Conservation (phyloP, 2,888 invertebrate species). For the Prosopocoilus inquinatus region DNA sequence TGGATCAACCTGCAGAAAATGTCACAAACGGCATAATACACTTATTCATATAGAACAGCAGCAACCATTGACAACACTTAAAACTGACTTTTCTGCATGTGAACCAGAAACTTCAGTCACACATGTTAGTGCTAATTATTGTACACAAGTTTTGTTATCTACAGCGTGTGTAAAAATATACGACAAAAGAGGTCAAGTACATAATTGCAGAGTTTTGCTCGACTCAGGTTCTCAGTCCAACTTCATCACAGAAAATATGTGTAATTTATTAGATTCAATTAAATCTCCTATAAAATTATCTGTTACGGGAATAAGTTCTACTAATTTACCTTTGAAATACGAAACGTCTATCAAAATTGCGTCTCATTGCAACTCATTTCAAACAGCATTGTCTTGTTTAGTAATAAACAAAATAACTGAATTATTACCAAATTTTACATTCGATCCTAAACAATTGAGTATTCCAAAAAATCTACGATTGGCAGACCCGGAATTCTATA, state of each 20-base stretch:
- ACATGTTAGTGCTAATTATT: background rate
- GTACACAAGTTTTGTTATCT: background rate
- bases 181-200: background rate
- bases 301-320: too few relatives aligned
- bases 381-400: conserved; percentile 1
- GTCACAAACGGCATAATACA: background rate
- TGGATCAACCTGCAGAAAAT: background rate
- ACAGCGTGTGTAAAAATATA: background rate
- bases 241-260: background rate
- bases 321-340: too few relatives aligned
- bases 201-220: background rate
- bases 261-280: too few relatives aligned
- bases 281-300: too few relatives aligned
- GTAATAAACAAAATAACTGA: conserved; percentile 6
- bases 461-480: conserved; percentile 5
- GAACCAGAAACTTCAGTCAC: too few relatives aligned
- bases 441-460: background rate
- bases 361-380: background rate
- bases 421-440: background rate
- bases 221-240: background rate
- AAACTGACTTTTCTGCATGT: too few relatives aligned
- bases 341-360: too few relatives aligned
- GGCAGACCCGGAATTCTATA: conserved; percentile 7
- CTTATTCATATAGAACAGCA: background rate
- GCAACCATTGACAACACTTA: too few relatives aligned